A percentile compares a stretch with the other conserved stretches of the same genome.
Evolutionary conservation across 2,113 vertebrate species (phyloP).

Genomic region (Synodontis membranacea): DNA sequence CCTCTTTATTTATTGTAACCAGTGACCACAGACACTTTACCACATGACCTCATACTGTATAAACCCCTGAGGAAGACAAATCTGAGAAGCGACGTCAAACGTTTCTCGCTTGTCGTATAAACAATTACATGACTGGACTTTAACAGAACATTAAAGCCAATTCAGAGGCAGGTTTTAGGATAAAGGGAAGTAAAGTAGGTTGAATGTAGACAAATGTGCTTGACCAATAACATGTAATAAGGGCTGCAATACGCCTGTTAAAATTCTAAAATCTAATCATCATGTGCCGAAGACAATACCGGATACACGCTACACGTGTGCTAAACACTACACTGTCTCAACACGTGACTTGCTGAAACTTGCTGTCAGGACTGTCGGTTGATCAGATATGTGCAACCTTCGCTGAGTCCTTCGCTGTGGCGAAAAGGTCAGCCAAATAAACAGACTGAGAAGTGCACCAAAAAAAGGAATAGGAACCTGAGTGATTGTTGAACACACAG

Average conservation of each 20-base stretch:
- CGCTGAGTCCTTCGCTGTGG: no score
- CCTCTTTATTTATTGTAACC: not conserved
- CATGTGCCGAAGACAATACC: not conserved
- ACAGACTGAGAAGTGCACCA: not conserved
- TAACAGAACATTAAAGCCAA: not conserved
- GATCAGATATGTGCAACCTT: not conserved
- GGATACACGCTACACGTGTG: no score
- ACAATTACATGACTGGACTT: not conserved
- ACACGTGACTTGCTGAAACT: not conserved
- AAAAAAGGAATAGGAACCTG: not conserved
- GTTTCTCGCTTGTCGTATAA: no score
- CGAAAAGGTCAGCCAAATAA: not conserved
- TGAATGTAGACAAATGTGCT: not conserved
- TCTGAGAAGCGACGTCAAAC: not conserved
- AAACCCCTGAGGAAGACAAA: not conserved
- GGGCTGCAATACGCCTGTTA: not conserved
- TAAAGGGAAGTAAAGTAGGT: not conserved
- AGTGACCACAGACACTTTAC: not conserved
- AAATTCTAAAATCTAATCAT: not conserved
- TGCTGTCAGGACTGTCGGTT: not conserved
- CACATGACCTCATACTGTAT: not conserved
- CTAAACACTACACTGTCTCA: not conserved
- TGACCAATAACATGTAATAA: no score
- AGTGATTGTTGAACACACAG: not conserved
- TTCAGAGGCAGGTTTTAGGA: not conserved